phyloP scores from a whole-genome alignment of 2,888 invertebrate genomes.

The Girardia tigrina region DNA sequence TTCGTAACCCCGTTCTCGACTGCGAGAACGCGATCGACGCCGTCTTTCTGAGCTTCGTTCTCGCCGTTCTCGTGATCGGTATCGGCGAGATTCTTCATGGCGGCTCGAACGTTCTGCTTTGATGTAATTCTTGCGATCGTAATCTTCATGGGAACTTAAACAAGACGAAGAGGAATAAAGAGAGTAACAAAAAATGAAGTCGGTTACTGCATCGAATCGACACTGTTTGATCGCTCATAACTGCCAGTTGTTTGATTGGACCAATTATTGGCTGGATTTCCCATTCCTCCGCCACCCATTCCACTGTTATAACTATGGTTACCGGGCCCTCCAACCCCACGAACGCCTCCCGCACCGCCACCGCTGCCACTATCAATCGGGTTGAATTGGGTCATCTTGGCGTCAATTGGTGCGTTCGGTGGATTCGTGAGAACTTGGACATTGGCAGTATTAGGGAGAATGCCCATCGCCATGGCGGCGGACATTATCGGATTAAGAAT shows the following conservation, averaged over 20 bases:
- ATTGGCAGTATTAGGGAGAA: not conserved
- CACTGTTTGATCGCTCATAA: not conserved
- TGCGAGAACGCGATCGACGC: not conserved
- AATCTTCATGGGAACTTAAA: slow-evolving; percentile 17
- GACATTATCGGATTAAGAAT: not conserved
- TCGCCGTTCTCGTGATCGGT: not conserved
- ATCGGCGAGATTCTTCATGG: not conserved
- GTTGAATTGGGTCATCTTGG: not conserved
- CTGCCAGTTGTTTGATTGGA: not conserved
- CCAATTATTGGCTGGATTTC: too few species aligned
- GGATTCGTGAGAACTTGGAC: slow-evolving; percentile 16
- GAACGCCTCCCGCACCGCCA: too few species aligned
- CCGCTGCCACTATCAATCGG: not conserved
- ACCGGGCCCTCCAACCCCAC: too few species aligned
- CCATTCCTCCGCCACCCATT: too few species aligned
- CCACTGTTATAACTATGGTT: not conserved
- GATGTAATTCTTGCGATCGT: not conserved
- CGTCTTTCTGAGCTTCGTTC: not conserved
- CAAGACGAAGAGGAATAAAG: too few species aligned
- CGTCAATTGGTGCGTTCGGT: not conserved
- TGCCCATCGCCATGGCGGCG: not conserved
- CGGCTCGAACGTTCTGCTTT: not conserved
- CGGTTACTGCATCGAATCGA: slow-evolving; percentile 13
- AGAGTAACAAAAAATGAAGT: not conserved
- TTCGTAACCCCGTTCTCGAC: not conserved